These are phyloP conservation scores for Tretioscincus oriximinensis DNA, from an alignment of 2,113 vertebrate species.

Conservation along the genomic window DNA sequence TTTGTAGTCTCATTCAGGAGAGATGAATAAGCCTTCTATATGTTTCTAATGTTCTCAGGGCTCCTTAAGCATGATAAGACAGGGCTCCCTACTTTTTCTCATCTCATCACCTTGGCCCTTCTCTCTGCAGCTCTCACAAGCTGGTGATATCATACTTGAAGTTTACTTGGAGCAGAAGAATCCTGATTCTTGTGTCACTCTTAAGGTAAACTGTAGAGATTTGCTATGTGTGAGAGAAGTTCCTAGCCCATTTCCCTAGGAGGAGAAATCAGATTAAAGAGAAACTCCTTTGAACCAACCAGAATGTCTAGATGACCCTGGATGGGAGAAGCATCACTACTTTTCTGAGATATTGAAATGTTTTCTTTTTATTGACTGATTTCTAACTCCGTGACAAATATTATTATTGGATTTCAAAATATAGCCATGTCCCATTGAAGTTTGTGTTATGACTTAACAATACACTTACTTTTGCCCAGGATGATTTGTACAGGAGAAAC, in stretches of 20 bases:
- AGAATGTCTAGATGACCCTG: not conserved
- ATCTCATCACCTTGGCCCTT: not conserved
- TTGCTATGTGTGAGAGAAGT: accelerated
- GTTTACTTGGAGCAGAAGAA: conserved; percentile 92
- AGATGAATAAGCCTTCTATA: not conserved
- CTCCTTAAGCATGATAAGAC: too few species aligned
- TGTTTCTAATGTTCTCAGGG: too few species aligned
- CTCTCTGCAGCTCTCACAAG: conserved; percentile 87
- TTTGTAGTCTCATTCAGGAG: not conserved
- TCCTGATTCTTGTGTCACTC: conserved; percentile 91
- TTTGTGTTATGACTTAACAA: not conserved
- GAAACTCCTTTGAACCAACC: too few species aligned
- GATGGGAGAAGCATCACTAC: not conserved
- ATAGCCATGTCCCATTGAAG: too few species aligned
- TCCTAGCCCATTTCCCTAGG: not conserved
- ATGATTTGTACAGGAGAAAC: too few species aligned
- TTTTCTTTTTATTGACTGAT: not conserved
- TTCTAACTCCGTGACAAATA: not conserved
- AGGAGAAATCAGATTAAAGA: not conserved
- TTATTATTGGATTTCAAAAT: not conserved
- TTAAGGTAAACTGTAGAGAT: conserved; percentile 80
- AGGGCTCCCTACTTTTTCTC: not conserved
- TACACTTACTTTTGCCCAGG: too few species aligned
- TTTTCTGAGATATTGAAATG: not conserved
- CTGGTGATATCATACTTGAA: conserved; percentile 96